Conservation (phyloP, 2,113 vertebrate genomes). For the Protobothrops mucrosquamatus region DNA sequence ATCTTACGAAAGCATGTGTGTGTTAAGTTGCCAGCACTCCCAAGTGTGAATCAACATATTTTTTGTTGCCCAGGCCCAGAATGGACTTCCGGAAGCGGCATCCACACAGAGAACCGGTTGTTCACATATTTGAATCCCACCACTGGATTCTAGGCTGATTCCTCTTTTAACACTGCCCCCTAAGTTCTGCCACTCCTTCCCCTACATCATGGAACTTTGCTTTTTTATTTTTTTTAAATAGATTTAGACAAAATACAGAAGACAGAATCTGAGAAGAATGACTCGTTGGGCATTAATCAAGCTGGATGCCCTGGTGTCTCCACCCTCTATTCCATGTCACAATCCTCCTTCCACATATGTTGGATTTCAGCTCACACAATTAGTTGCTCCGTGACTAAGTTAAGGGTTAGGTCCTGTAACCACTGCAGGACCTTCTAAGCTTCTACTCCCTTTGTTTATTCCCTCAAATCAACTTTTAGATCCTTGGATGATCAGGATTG, state of each 20-base stretch:
- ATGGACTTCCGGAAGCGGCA: too few relatives aligned
- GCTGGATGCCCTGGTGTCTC: neutral
- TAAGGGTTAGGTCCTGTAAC: neutral
- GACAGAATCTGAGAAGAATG: neutral
- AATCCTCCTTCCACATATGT: neutral
- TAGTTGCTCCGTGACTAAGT: neutral
- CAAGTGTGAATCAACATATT: neutral
- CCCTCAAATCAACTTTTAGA: neutral
- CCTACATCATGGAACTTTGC: neutral
- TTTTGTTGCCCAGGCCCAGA: too few relatives aligned
- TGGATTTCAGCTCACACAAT: neutral
- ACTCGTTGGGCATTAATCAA: neutral
- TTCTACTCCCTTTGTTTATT: neutral
- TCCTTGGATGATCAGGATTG: neutral
- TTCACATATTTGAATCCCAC: too few relatives aligned
- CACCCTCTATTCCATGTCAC: neutral
- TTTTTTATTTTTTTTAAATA: neutral
- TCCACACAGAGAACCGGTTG: too few relatives aligned
- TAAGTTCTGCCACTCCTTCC: neutral
- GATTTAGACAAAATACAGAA: neutral
- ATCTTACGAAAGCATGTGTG: constrained; percentile 3
- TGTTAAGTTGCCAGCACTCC: neutral
- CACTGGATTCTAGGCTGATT: neutral
- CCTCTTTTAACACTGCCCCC: neutral
- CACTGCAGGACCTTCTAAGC: neutral